Conservation (phyloP, 2,113 vertebrate genomes). For the Butorides virescens region DNA sequence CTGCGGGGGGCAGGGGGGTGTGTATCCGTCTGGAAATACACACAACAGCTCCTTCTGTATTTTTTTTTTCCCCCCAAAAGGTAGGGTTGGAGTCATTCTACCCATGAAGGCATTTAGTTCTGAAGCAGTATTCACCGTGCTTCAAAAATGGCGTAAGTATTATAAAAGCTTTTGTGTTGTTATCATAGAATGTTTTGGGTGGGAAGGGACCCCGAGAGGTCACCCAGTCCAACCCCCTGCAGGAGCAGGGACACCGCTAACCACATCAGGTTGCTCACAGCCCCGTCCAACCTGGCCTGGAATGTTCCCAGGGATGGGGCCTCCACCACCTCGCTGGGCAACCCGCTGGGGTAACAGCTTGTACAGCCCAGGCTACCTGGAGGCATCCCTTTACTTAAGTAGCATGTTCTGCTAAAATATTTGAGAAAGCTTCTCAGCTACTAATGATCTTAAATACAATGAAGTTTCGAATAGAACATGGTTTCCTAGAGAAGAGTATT, state of each 20-base stretch:
- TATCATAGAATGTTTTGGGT: no score
- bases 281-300: no score
- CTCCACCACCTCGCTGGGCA: no score
- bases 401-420: rapidly evolving
- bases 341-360: rapidly evolving
- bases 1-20: no score
- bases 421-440: neutral
- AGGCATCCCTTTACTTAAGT: neutral
- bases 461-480: neutral
- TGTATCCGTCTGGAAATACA: no score
- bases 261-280: no score
- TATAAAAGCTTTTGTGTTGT: rapidly evolving
- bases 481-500: neutral
- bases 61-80: neutral
- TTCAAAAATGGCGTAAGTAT: rapidly evolving
- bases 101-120: rapidly evolving
- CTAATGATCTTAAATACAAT: no score
- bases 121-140: rapidly evolving
- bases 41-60: no score
- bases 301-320: no score
- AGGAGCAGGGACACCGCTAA: no score
- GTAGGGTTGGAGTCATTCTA: rapidly evolving
- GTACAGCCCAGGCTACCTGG: neutral
- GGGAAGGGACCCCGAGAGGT: no score
- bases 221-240: no score